Conservation (phyloP, 1,140 invertebrate species). For the Drosophila murphyi region DNA sequence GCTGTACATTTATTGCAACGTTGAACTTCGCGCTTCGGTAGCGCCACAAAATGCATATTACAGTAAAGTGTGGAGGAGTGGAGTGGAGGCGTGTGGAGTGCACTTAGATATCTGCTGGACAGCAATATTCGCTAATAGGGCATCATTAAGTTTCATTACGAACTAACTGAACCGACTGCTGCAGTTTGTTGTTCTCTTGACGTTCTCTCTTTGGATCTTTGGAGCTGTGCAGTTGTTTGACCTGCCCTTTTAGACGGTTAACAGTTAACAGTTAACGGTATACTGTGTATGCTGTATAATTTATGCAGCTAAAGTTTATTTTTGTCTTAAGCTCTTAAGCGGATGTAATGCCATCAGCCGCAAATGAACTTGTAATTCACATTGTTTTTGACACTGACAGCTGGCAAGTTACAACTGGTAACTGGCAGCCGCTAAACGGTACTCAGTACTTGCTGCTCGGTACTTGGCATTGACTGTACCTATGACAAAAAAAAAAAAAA, state of each 20-base stretch:
- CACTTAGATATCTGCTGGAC: slow-evolving; percentile 35
- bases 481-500: not conserved
- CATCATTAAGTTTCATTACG: slow-evolving; percentile 78
- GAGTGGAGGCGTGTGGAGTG: not conserved
- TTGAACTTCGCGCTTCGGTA: slow-evolving; percentile 65
- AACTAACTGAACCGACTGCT: slow-evolving; percentile 29
- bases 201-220: not conserved
- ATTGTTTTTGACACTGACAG: slow-evolving; percentile 78
- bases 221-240: not conserved
- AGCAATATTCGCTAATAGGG: slow-evolving; percentile 59
- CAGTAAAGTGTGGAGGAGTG: slow-evolving; percentile 41
- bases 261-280: not conserved
- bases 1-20: slow-evolving; percentile 6
- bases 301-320: slow-evolving; percentile 58
- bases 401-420: slow-evolving; percentile 43
- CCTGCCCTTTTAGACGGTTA: slow-evolving; percentile 9
- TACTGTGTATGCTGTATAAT: slow-evolving; percentile 41
- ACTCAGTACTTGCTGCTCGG: slow-evolving; percentile 1
- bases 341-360: slow-evolving; percentile 69
- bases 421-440: slow-evolving; percentile 30
- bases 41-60: slow-evolving; percentile 61
- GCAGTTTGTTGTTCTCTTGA: not conserved
- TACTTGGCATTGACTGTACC: slow-evolving; percentile 40
- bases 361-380: slow-evolving; percentile 81
- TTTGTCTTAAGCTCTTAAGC: slow-evolving; percentile 44